Conservation (phyloP, 2,888 invertebrate species). For the Lasioglossum vierecki region DNA sequence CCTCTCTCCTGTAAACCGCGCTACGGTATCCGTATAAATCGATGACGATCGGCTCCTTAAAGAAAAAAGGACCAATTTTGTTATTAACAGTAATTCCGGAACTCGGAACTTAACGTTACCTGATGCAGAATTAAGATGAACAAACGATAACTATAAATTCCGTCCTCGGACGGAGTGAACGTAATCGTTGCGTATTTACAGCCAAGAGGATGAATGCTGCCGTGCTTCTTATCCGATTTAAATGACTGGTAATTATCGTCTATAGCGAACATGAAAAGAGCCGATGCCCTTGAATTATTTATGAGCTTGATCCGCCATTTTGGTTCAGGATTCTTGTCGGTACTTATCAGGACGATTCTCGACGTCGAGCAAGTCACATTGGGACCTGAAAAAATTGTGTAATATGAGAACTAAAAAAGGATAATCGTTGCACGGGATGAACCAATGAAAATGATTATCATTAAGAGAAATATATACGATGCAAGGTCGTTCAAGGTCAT, state of each 20-base stretch:
- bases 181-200: slow-evolving; percentile 76
- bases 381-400: slow-evolving; percentile 15
- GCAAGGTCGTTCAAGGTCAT: background rate
- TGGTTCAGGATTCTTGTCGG: slow-evolving; percentile 28
- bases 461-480: background rate
- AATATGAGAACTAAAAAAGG: background rate
- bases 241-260: slow-evolving; percentile 77
- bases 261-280: slow-evolving; percentile 81
- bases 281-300: slow-evolving; percentile 78
- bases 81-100: background rate
- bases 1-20: background rate
- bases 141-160: slow-evolving; percentile 78
- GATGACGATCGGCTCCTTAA: slow-evolving; percentile 61
- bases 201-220: slow-evolving; percentile 75
- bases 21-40: slow-evolving; percentile 56
- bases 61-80: background rate
- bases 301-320: slow-evolving; percentile 78
- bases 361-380: slow-evolving; percentile 42
- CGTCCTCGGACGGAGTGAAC: slow-evolving; percentile 76
- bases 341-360: slow-evolving; percentile 52
- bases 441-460: background rate
- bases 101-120: slow-evolving; percentile 74
- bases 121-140: slow-evolving; percentile 81
- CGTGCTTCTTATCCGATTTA: slow-evolving; percentile 76
- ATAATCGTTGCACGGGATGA: background rate